Evolutionary conservation across 2,888 invertebrate genomes (phyloP).

Genomic region (Nymphalis polychloros): DNA sequence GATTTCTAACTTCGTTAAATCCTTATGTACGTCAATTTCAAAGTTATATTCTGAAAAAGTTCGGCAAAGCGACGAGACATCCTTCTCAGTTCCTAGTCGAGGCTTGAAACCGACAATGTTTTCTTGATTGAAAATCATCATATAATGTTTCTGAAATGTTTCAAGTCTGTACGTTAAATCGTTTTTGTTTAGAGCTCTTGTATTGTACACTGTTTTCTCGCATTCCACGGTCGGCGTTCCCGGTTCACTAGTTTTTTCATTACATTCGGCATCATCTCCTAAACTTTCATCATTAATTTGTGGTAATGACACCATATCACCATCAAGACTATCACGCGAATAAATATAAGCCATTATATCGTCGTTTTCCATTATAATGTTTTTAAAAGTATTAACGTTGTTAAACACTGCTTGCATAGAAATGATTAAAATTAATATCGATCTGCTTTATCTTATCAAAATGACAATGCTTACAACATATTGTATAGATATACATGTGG

Average conservation of each 20-base stretch:
- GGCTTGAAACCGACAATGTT: conserved; percentile 53
- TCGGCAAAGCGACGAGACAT: conserved; percentile 51
- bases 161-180: conserved; percentile 64
- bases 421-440: conserved; percentile 23
- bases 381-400: conserved; percentile 4
- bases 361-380: not conserved
- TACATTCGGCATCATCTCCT: conserved; percentile 14
- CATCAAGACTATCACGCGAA: not conserved
- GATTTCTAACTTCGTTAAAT: conserved; percentile 56
- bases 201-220: conserved; percentile 34
- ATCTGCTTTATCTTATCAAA: conserved; percentile 32
- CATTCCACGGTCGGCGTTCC: not conserved
- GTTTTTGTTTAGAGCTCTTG: conserved; percentile 51
- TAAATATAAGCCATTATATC: not conserved
- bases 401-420: conserved; percentile 3
- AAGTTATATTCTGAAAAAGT: conserved; percentile 62
- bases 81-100: conserved; percentile 59
- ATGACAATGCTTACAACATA: conserved; percentile 11
- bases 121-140: conserved; percentile 66
- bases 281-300: conserved; percentile 11
- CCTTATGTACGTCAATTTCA: conserved; percentile 52
- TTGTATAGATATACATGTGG: not conserved
- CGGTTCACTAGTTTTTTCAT: conserved; percentile 24
- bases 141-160: conserved; percentile 60
- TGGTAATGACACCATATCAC: conserved; percentile 9